phyloP scores from a whole-genome alignment of 2,797 vertebrate genomes.

The Etheostoma perlongum region DNA sequence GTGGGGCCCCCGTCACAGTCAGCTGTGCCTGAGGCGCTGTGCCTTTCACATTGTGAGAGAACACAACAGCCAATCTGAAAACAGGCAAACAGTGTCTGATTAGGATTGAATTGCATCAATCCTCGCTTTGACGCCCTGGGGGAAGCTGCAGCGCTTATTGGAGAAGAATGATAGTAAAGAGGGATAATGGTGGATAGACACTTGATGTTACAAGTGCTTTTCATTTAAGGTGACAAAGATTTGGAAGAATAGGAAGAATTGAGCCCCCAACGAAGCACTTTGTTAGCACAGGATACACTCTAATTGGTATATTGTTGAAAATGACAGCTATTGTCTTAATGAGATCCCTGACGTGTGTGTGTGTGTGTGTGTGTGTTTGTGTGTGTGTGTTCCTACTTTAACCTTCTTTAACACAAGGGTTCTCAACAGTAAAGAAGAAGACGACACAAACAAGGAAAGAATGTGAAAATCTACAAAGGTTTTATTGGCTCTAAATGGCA shows the following conservation, averaged over 20 bases:
- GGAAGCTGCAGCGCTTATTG: conserved; percentile 67
- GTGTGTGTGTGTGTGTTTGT: conserved; percentile 17
- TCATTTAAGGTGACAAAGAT: conserved; percentile 68
- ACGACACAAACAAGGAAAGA: background rate
- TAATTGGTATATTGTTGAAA: conserved; percentile 63
- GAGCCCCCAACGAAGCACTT: conserved; percentile 59
- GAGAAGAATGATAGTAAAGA: conserved; percentile 74
- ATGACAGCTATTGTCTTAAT: conserved; percentile 59
- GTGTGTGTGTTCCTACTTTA: conserved; percentile 33
- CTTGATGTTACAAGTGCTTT: conserved; percentile 72
- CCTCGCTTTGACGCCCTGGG: conserved; percentile 71
- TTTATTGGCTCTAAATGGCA: background rate
- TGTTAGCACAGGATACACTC: conserved; percentile 51
- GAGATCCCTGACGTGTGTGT: conserved; percentile 19
- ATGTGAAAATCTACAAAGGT: background rate
- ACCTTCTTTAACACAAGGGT: conserved; percentile 3
- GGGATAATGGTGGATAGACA: conserved; percentile 68
- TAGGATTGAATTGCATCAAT: conserved; percentile 72
- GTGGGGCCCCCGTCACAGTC: conserved; percentile 59
- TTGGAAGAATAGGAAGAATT: conserved; percentile 43
- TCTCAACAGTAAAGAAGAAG: background rate
- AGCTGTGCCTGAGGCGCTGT: conserved; percentile 76
- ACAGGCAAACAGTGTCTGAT: conserved; percentile 76
- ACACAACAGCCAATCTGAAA: conserved; percentile 66
- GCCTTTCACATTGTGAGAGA: conserved; percentile 60